Base-by-base conservation (phyloP, 2,797 vertebrate genomes). In the Sebastiscus tertius region DNA sequence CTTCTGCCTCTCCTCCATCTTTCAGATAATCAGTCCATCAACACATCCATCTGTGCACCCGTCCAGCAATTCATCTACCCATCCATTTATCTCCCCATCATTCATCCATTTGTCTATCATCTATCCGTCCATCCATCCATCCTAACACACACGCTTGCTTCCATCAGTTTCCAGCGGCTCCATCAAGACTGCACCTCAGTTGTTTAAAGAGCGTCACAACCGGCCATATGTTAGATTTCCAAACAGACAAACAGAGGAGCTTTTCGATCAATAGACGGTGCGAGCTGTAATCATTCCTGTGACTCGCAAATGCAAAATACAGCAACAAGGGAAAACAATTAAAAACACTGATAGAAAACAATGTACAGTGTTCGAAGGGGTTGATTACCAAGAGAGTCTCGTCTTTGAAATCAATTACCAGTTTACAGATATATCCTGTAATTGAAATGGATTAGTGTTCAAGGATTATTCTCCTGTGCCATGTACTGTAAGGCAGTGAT, bases 361-460 rank as follows among this genome's bases (percentile, higher is more conserved):
- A 74, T 72, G 81, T 73, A 54, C 20, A 36, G 55, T 63, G 36
- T 80, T 79, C 26, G 9, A 77, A 77, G 49, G 63, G 49, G 68
- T 77, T 79, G 87, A 93, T 93, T 89, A 90, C 79, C 59, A 66
- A 54, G 59, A 84, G 86, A 69, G 81, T 75, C 82, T 86, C 77
- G 84, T 83, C 80, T 79, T 69, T 75, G 68, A 8, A 90, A 86
- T 88, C 68, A 84, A 91, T 93, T 91, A 90, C 78, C 74, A 61
- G 61, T 59, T 80, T 80, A 86, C 80, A 82, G 89, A 92, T 86
- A 87, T 75, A 64, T 83, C 77, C 77, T 82, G 79, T 94, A 94
- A 95, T 95, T 94, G 83, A 92, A 94, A 95, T 94, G 82, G 94
- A 94, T 94, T 92, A 42, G 72, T 86, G 67, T 85, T 86, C 6